Conservation (phyloP, 1,140 invertebrate genomes). For the Drosophila tristis region DNA sequence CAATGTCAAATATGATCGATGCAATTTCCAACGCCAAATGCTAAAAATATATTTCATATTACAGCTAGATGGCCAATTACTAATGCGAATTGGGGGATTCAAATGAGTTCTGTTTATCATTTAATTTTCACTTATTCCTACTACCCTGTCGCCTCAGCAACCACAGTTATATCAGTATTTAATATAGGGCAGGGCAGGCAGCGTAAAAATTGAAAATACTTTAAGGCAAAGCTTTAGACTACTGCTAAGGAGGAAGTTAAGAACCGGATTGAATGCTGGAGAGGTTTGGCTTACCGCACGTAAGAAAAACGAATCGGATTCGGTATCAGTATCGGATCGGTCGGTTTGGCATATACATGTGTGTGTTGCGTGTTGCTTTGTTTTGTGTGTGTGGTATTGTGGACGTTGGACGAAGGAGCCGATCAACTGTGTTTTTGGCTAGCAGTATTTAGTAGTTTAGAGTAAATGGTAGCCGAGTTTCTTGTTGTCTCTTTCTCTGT, state of each 20-base stretch:
- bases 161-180: constrained; percentile 37
- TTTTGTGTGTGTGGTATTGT: constrained; percentile 35
- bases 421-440: constrained; percentile 29
- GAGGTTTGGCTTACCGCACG: constrained; percentile 59
- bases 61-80: constrained; percentile 40
- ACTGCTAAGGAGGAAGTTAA: constrained; percentile 38
- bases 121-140: constrained; percentile 6
- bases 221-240: constrained; percentile 59
- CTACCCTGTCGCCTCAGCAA: constrained; percentile 22
- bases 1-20: constrained; percentile 25
- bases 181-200: constrained; percentile 31
- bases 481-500: constrained; percentile 12
- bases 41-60: constrained; percentile 41
- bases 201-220: constrained; percentile 28
- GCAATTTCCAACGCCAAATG: constrained; percentile 50
- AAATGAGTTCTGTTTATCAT: constrained; percentile 15
- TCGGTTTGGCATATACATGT: constrained; percentile 48
- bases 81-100: constrained; percentile 12
- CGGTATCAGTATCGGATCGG: constrained; percentile 20
- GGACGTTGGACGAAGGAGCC: constrained; percentile 37
- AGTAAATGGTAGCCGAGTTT: constrained; percentile 42
- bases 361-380: constrained; percentile 52
- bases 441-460: constrained; percentile 54
- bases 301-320: constrained; percentile 46
- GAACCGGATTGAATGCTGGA: constrained; percentile 43